Evolutionary conservation across 2,888 invertebrate genomes (phyloP).

Genomic region (Scotopteryx bipunctaria): DNA sequence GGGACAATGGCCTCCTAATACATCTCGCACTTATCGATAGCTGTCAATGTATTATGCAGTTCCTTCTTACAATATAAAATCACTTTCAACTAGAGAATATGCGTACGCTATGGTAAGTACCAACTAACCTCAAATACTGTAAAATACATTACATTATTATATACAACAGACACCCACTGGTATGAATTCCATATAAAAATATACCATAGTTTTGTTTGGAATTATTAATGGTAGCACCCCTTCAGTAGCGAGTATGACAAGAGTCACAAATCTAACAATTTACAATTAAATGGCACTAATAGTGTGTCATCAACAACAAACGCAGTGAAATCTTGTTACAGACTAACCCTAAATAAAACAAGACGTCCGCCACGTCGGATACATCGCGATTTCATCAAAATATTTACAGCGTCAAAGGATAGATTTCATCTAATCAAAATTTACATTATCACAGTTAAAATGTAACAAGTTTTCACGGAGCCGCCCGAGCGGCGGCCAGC

Average conservation of each 20-base stretch:
- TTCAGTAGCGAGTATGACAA: constrained; percentile 84
- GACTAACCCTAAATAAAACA: constrained; percentile 72
- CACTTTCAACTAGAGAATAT: constrained; percentile 82
- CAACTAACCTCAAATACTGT: constrained; percentile 82
- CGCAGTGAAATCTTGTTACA: constrained; percentile 83
- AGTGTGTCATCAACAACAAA: constrained; percentile 80
- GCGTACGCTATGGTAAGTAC: constrained; percentile 81
- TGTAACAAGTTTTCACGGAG: constrained; percentile 82
- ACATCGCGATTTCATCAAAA: constrained; percentile 73
- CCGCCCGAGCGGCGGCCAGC: constrained; percentile 75
- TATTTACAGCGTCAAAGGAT: constrained; percentile 77
- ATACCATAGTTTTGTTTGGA: constrained; percentile 76
- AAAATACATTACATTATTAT: constrained; percentile 81
- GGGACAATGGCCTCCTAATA: constrained; percentile 76
- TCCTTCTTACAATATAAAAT: constrained; percentile 81
- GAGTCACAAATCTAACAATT: constrained; percentile 82
- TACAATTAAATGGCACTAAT: constrained; percentile 82
- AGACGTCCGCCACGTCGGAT: constrained; percentile 69
- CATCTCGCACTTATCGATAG: constrained; percentile 76
- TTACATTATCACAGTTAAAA: constrained; percentile 82
- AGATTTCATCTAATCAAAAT: constrained; percentile 80
- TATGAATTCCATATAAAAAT: constrained; percentile 82
- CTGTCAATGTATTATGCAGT: constrained; percentile 81
- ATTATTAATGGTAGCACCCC: constrained; percentile 85
- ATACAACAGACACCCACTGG: constrained; percentile 82